These are phyloP conservation scores for Frankliniella fusca DNA, from an alignment of 2,888 invertebrate genomes.

Conservation along the genomic window DNA sequence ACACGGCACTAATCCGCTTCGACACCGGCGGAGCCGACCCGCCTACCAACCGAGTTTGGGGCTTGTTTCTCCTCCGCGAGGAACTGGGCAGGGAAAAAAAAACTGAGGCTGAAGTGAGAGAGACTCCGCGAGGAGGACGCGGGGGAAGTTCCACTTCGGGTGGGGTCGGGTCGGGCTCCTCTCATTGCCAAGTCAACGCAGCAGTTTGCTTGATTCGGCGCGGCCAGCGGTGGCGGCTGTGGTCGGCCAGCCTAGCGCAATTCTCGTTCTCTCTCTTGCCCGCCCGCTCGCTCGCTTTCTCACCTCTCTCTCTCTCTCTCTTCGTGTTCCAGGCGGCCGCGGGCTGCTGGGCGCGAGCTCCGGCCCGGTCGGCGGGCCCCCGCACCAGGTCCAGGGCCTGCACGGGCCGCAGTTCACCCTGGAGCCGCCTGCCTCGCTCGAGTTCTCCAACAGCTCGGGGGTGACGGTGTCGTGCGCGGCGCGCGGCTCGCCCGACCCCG, in stretches of 20 bases:
- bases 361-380: neutral
- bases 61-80: too few species aligned
- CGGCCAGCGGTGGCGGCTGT: too few species aligned
- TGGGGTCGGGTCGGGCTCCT: too few species aligned
- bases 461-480: slow-evolving; percentile 35
- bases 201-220: too few species aligned
- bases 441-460: slow-evolving; percentile 36
- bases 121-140: too few species aligned
- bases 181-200: too few species aligned
- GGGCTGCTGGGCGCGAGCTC: neutral
- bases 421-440: slow-evolving; percentile 36
- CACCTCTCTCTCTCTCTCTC: neutral
- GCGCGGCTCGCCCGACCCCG: slow-evolving; percentile 35
- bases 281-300: neutral
- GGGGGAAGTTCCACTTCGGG: too few species aligned
- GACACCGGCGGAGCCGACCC: too few species aligned
- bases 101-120: too few species aligned
- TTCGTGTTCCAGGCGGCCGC: neutral
- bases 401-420: slow-evolving; percentile 35
- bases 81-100: too few species aligned
- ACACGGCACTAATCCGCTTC: too few species aligned
- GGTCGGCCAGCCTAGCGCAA: neutral
- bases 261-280: neutral
- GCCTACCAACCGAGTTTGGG: too few species aligned
- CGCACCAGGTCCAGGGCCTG: slow-evolving; percentile 5